These are phyloP conservation scores for Melipona bicolor DNA, from an alignment of 2,888 invertebrate genomes.

Conservation along the genomic window DNA sequence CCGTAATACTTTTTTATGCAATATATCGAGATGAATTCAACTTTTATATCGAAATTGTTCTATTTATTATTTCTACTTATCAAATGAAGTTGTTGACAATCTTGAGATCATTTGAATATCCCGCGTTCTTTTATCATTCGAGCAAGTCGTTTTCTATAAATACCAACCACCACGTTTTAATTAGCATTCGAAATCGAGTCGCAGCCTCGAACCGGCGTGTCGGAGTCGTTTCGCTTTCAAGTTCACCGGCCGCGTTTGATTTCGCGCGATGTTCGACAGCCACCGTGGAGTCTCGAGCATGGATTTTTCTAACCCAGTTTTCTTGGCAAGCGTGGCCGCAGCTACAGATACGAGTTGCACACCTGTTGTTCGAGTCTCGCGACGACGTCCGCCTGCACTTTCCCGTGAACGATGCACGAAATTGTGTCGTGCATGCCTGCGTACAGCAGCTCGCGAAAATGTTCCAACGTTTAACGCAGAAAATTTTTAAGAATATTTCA, in stretches of 20 bases:
- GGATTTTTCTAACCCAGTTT: slow-evolving; percentile 53
- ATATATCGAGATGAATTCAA: too few species aligned
- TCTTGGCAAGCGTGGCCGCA: slow-evolving; percentile 51
- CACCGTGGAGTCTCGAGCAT: slow-evolving; percentile 36
- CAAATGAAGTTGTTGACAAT: too few species aligned
- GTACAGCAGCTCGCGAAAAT: neutral
- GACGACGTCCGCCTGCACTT: slow-evolving; percentile 19
- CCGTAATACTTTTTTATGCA: too few species aligned
- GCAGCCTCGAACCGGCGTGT: neutral
- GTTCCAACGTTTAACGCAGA: neutral
- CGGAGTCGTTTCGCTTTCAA: slow-evolving; percentile 27
- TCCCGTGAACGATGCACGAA: slow-evolving; percentile 36
- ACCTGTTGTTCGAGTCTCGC: slow-evolving; percentile 67
- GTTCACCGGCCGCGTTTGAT: slow-evolving; percentile 19
- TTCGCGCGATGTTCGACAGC: neutral
- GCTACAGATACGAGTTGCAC: slow-evolving; percentile 47
- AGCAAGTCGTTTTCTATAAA: too few species aligned
- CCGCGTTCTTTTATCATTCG: too few species aligned
- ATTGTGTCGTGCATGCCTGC: slow-evolving; percentile 12
- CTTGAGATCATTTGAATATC: too few species aligned
- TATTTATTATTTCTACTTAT: too few species aligned
- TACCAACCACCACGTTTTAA: neutral
- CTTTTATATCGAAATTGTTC: too few species aligned
- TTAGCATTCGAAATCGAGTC: neutral
- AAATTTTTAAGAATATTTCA: neutral